Evolutionary conservation across 2,888 invertebrate genomes (phyloP).

Genomic region (Acheta domesticus): DNA sequence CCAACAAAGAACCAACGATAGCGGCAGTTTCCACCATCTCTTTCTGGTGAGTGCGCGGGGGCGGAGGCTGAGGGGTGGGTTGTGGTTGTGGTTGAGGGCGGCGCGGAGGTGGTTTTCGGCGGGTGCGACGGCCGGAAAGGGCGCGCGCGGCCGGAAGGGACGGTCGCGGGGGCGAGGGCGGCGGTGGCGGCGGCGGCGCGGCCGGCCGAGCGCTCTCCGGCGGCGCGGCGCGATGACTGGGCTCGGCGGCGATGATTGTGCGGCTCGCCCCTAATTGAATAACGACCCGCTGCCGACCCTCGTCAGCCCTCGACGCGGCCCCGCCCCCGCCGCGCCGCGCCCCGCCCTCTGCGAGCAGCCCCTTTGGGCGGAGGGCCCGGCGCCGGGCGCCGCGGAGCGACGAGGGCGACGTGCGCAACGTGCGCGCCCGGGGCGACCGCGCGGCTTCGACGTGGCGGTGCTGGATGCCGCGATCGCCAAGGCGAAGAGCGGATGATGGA

Average conservation of each 20-base stretch:
- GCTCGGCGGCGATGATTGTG: slow-evolving; percentile 18
- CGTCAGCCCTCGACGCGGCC: neutral
- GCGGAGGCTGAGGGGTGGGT: no score
- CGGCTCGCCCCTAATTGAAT: slow-evolving; percentile 18
- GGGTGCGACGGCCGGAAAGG: no score
- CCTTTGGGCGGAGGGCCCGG: no score
- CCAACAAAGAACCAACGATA: no score
- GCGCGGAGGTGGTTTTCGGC: no score
- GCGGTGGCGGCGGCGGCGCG: no score
- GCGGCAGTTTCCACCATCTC: neutral
- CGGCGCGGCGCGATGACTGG: neutral
- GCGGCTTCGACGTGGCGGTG: neutral
- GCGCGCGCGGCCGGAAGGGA: no score
- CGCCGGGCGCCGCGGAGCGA: no score
- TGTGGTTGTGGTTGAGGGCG: no score
- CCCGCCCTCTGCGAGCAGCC: neutral
- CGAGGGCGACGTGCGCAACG: no score
- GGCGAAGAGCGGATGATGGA: neutral
- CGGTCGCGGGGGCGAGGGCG: neutral
- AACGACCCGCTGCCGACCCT: slow-evolving; percentile 18
- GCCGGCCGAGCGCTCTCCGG: neutral
- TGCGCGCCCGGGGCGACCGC: neutral
- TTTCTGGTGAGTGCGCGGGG: neutral
- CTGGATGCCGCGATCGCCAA: neutral
- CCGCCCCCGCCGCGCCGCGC: neutral